Evolutionary conservation across 2,888 invertebrate species (phyloP), one percentile per base, ranked within the genome.

Genomic region (Nomada lathburiana): DNA sequence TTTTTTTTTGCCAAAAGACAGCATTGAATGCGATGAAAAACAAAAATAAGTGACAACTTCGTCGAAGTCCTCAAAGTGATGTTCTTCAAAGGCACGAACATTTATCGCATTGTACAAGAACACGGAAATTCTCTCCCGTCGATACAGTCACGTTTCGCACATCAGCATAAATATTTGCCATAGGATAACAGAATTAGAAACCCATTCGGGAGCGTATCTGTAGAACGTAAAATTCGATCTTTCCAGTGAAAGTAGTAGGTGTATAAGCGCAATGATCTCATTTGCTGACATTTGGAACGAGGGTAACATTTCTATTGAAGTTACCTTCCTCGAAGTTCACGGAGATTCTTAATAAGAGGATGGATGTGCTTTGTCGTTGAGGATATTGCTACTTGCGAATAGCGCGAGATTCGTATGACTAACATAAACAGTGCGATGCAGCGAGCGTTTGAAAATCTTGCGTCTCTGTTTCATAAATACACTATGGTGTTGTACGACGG

Each of bases 231-330:
- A 50, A 42, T 65, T n/a, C 36, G 36, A 47, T 26, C 26, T 13
- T 9, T 13, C 29, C 47, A 16, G n/a, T 7, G 42, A 47, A 62
- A 20, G 53, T 26, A 36, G 65, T 76, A 71, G 42, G 13, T 47
- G 2, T 71, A 36, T 55, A 77, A 76, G 76, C 26, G 53, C 55
- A 50, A 71, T 77, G 80, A 77, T 80, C 80, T 80, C 77, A 80
- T 71, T 71, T 75, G 60, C 55, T 60, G 55, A 47, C 52, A 23
- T 26, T 44, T n/a, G 36, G 29, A 55, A 47, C 16, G 68, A 57
- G 42, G 13, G 13, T 20, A 36, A 63, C 50, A 63, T 36, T 44
- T 26, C 26, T 23, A 73, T 60, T 36, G 1, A 53, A 36, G 36
- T 36, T 5, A 11, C 10, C 13, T 53, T 53, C 13, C 36, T 60